phyloP scores from a whole-genome alignment of 2,113 vertebrate species.

The Pitta sordida region DNA sequence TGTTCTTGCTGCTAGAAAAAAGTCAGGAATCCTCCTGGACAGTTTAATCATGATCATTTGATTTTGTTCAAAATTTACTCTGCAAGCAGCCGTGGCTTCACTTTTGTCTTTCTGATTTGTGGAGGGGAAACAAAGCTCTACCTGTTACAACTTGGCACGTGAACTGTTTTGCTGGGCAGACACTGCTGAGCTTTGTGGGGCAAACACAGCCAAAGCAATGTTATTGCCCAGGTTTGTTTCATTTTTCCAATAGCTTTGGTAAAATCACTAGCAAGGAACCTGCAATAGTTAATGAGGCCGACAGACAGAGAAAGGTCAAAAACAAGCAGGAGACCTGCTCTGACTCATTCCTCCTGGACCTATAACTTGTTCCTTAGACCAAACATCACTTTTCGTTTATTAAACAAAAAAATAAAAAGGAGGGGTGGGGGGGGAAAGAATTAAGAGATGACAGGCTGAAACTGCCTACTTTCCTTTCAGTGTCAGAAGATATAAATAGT shows the following conservation, averaged over 20 bases:
- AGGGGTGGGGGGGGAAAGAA: neutral
- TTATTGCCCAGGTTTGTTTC: neutral
- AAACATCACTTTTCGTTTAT: neutral
- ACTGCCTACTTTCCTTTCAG: constrained; percentile 70
- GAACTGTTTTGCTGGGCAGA: neutral
- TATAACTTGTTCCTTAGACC: constrained; percentile 44
- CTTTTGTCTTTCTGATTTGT: neutral
- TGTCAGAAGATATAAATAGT: constrained; percentile 77
- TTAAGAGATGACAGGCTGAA: constrained; percentile 68
- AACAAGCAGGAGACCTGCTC: constrained; percentile 21
- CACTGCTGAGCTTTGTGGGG: neutral
- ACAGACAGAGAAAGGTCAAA: constrained; percentile 3
- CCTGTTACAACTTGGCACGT: neutral
- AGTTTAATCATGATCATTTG: neutral
- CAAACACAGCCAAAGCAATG: neutral
- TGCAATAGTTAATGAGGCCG: constrained; percentile 17
- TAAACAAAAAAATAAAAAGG: neutral
- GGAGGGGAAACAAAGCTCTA: neutral
- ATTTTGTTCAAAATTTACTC: neutral
- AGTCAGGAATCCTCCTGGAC: neutral
- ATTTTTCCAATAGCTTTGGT: neutral
- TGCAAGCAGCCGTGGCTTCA: neutral
- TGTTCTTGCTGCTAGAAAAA: neutral
- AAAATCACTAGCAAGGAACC: constrained; percentile 17
- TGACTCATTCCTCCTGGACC: constrained; percentile 35